Percentiles rank a stretch among this genome's conserved stretches.
phyloP scores from a whole-genome alignment of 2,113 vertebrate species.

The Eudyptes chrysolophus region DNA sequence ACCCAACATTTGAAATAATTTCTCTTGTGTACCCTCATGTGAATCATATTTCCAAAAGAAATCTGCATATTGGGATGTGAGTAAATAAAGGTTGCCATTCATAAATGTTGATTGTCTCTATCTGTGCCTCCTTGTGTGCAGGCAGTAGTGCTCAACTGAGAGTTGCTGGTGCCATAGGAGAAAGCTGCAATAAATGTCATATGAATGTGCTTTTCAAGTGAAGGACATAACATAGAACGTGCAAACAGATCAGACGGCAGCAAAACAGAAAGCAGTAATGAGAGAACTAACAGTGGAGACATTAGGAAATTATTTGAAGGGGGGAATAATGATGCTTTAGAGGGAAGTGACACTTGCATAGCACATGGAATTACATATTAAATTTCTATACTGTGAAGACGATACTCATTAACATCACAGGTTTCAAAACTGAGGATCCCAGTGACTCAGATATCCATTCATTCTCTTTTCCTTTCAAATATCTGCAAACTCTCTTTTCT shows the following conservation, averaged over 20 bases:
- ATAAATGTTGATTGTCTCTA: not conserved
- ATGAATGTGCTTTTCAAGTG: not conserved
- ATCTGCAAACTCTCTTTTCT: not conserved
- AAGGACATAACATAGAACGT: not conserved
- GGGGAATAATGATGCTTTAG: not conserved
- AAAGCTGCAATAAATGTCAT: not conserved
- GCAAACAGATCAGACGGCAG: not conserved
- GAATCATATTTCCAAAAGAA: not conserved
- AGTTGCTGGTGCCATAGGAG: not conserved
- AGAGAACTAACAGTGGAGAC: not conserved
- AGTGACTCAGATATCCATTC: not conserved
- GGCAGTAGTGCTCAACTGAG: not conserved
- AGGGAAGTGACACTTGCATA: not conserved
- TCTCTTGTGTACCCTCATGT: not conserved
- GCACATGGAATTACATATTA: not conserved
- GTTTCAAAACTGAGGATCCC: not conserved
- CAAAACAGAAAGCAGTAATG: not conserved
- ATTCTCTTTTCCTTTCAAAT: not conserved
- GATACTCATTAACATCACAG: not conserved
- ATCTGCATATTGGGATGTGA: not conserved
- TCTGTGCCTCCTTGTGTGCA: not conserved
- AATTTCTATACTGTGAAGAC: not conserved
- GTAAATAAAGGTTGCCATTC: not conserved
- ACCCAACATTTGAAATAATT: not conserved
- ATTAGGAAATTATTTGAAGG: not conserved